These are phyloP conservation scores for Scaptodrosophila latifasciaeformis DNA, from an alignment of 2,888 invertebrate genomes.

Conservation along the genomic window DNA sequence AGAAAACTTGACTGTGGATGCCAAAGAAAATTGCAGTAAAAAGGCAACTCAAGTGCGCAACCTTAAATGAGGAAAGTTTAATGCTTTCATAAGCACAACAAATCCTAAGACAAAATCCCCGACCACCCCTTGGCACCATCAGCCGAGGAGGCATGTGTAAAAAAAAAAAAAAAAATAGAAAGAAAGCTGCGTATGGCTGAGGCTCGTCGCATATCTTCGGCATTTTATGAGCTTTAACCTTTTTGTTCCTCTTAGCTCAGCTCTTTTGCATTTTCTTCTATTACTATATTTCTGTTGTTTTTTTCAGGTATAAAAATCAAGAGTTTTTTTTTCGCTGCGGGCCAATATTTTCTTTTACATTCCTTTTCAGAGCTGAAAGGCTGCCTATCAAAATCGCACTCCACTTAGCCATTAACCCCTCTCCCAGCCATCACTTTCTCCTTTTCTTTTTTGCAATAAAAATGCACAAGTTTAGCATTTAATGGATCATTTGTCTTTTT, in stretches of 20 bases:
- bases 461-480: conserved; percentile 65
- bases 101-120: conserved; percentile 55
- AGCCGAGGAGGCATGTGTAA: too few relatives aligned
- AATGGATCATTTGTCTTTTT: conserved; percentile 69
- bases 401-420: background rate
- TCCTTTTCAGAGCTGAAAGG: conserved; percentile 20
- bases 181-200: conserved; percentile 50
- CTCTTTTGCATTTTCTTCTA: background rate
- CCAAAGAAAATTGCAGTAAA: conserved; percentile 59
- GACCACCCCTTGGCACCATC: background rate
- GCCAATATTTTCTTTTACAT: conserved; percentile 62
- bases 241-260: conserved; percentile 9
- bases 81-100: conserved; percentile 69
- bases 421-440: background rate
- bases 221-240: conserved; percentile 64
- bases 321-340: conserved; percentile 67
- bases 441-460: conserved; percentile 42
- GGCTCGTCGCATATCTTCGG: conserved; percentile 55
- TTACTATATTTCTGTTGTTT: conserved; percentile 10
- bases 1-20: too few relatives aligned
- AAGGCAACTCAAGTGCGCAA: conserved; percentile 64
- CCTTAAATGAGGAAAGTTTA: conserved; percentile 69
- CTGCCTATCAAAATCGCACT: too few relatives aligned
- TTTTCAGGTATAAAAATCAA: conserved; percentile 59
- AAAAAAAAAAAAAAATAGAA: conserved; percentile 60